phyloP scores from a whole-genome alignment of 2,113 vertebrate species.

The Acrocephalus kingi region DNA sequence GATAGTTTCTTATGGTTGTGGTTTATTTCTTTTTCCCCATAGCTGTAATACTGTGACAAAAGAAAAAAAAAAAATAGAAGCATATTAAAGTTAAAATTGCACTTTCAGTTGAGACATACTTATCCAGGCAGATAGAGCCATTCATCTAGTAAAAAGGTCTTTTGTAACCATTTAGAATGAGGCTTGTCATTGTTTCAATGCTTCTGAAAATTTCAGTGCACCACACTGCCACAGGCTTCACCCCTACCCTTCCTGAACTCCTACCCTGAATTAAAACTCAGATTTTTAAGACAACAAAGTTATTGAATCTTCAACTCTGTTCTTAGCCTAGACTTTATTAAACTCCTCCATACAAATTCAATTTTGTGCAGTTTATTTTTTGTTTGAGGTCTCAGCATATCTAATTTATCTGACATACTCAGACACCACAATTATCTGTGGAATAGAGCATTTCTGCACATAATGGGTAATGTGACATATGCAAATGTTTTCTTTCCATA shows the following conservation, averaged over 20 bases:
- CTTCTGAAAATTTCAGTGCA: background rate
- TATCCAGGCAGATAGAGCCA: background rate
- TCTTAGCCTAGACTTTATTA: background rate
- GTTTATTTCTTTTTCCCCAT: background rate
- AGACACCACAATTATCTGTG: background rate
- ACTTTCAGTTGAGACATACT: background rate
- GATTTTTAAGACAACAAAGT: background rate
- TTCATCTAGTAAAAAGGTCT: background rate
- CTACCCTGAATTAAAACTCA: background rate
- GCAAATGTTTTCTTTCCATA: background rate
- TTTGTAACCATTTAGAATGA: background rate
- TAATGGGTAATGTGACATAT: background rate
- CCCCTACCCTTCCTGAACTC: background rate
- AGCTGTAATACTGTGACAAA: background rate
- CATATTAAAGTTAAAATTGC: background rate
- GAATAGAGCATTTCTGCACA: background rate
- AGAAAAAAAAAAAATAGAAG: background rate
- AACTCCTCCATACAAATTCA: background rate
- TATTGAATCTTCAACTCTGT: background rate
- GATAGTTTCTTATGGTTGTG: background rate
- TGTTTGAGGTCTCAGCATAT: background rate
- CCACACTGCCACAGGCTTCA: background rate
- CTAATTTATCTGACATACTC: slow-evolving; percentile 7
- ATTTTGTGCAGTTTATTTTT: background rate
- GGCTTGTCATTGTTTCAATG: background rate